Percentiles rank a stretch among this genome's conserved stretches.
Conservation (phyloP, 2,888 invertebrate species). For the Kuschelorhynchus macadamiae region DNA sequence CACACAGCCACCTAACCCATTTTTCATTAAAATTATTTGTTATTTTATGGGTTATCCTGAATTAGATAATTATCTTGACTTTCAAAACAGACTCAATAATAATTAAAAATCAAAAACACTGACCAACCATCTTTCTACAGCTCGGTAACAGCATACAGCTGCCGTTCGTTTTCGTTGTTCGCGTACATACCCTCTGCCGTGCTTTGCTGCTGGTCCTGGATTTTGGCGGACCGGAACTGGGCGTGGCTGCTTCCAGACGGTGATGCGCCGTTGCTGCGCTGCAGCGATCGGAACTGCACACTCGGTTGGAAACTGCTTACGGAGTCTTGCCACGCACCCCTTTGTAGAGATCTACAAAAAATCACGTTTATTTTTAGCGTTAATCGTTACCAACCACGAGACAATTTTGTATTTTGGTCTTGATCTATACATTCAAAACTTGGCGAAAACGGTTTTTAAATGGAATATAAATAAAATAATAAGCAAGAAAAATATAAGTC, state of each 20-base stretch:
- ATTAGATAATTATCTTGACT: too few species aligned
- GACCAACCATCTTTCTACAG: conserved; percentile 68
- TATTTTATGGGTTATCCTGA: too few species aligned
- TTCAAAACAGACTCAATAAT: too few species aligned
- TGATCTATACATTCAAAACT: too few species aligned
- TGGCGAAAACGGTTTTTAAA: not conserved
- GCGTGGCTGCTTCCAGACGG: conserved; percentile 61
- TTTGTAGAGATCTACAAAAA: conserved; percentile 67
- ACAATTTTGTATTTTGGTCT: too few species aligned
- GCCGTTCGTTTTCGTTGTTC: conserved; percentile 69
- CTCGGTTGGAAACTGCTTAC: conserved; percentile 60
- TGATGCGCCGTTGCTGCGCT: conserved; percentile 65
- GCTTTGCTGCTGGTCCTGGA: conserved; percentile 65
- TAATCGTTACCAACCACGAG: too few species aligned
- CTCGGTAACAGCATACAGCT: conserved; percentile 82
- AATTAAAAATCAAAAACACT: too few species aligned
- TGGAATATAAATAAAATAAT: not conserved
- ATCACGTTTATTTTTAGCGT: too few species aligned
- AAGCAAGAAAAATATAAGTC: conserved; percentile 9
- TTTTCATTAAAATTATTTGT: too few species aligned
- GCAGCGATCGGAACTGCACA: conserved; percentile 68
- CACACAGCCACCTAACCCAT: too few species aligned
- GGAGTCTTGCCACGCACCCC: conserved; percentile 67
- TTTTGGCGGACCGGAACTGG: conserved; percentile 66
- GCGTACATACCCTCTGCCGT: conserved; percentile 66